phyloP scores from a whole-genome alignment of 2,797 vertebrate genomes.

The Falco berigora region DNA sequence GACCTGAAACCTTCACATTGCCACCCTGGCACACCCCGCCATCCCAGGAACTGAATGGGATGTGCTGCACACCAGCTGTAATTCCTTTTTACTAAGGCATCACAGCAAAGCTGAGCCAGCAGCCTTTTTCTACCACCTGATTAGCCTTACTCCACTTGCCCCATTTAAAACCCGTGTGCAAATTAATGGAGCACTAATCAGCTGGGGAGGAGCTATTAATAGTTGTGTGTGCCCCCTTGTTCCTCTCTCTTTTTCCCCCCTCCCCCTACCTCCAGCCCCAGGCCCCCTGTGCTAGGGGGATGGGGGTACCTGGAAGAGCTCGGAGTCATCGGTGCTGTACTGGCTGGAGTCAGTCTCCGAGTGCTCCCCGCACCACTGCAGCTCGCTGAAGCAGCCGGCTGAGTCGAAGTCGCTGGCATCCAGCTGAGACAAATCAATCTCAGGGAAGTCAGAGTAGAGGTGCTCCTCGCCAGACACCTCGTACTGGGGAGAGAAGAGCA shows the following conservation, averaged over 20 bases:
- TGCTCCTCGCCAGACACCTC: constrained; percentile 89
- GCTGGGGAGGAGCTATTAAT: constrained; percentile 73
- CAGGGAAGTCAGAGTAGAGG: constrained; percentile 90
- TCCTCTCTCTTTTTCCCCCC: not conserved
- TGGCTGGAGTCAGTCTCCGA: constrained; percentile 82
- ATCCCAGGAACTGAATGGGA: not conserved
- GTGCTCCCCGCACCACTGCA: constrained; percentile 91
- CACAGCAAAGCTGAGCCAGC: not conserved
- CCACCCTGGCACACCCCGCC: not conserved
- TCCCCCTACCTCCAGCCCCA: not conserved
- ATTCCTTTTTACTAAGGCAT: not conserved
- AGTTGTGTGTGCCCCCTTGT: constrained; percentile 22
- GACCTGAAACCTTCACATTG: not conserved
- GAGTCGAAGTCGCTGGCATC: constrained; percentile 94
- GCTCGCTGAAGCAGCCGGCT: constrained; percentile 87
- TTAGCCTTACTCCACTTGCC: constrained; percentile 55
- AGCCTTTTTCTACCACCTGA: constrained; percentile 26
- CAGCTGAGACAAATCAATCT: constrained; percentile 98
- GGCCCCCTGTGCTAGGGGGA: not conserved
- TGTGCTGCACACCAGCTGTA: not conserved
- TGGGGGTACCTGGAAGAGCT: constrained; percentile 89
- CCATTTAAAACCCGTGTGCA: constrained; percentile 50
- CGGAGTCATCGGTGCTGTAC: constrained; percentile 84
- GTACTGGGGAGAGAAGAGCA: constrained; percentile 53
- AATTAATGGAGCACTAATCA: constrained; percentile 76